These are phyloP conservation scores for Pseudachorutes palmiensis DNA, from an alignment of 1,140 invertebrate genomes.

Conservation along the genomic window DNA sequence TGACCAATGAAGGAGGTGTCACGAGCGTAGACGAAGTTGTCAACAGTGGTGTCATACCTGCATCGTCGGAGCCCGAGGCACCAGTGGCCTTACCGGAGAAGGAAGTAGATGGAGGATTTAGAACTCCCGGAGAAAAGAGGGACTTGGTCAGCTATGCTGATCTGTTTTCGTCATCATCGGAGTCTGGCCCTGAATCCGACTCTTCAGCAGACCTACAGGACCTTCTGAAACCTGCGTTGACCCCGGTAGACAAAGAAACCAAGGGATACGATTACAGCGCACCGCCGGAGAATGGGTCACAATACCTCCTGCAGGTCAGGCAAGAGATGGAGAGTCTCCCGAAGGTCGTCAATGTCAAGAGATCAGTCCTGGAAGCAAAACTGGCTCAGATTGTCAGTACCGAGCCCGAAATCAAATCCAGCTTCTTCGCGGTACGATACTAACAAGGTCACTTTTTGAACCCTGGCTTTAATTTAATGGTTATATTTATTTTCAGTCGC, in stretches of 20 bases:
- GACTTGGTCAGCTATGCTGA: not conserved
- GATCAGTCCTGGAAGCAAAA: not conserved
- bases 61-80: not conserved
- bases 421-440: not conserved
- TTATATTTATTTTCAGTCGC: not conserved
- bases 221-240: slow-evolving; percentile 11
- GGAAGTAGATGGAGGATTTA: too few species aligned
- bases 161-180: slow-evolving; percentile 7
- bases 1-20: not conserved
- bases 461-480: not conserved
- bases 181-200: slow-evolving; percentile 8
- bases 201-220: not conserved
- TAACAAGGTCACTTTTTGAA: not conserved
- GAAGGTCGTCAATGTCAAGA: slow-evolving; percentile 23
- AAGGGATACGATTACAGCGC: slow-evolving; percentile 18
- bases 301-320: slow-evolving; percentile 28
- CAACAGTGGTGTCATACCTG: not conserved
- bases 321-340: slow-evolving; percentile 20
- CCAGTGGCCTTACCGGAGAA: not conserved
- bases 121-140: not conserved
- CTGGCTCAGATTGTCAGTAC: not conserved
- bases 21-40: not conserved
- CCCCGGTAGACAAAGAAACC: slow-evolving; percentile 17
- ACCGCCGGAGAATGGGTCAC: slow-evolving; percentile 26
- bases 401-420: not conserved